Conservation (phyloP, 1,140 invertebrate genomes). For the Drosophila dunni region DNA sequence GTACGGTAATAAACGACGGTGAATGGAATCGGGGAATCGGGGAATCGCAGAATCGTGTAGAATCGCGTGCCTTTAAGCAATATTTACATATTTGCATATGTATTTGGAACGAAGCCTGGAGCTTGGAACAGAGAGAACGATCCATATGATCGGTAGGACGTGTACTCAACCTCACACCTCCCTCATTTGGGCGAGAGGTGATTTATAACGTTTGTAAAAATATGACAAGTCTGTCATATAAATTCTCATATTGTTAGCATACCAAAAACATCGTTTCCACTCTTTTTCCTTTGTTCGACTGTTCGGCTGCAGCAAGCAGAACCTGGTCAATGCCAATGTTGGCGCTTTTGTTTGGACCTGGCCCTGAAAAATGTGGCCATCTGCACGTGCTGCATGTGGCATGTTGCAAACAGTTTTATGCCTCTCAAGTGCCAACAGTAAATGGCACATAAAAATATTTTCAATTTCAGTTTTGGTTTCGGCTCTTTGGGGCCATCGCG, state of each 20-base stretch:
- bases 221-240: slow-evolving; percentile 82
- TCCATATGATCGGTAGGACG: slow-evolving; percentile 12
- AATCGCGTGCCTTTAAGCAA: slow-evolving; percentile 74
- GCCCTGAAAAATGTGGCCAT: slow-evolving; percentile 17
- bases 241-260: slow-evolving; percentile 82
- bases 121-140: slow-evolving; percentile 10
- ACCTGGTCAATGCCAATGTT: slow-evolving; percentile 42
- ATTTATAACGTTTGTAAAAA: slow-evolving; percentile 83
- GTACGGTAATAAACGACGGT: slow-evolving; percentile 64
- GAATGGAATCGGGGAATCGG: slow-evolving; percentile 6
- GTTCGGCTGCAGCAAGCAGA: slow-evolving; percentile 6
- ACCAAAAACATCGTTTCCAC: slow-evolving; percentile 54
- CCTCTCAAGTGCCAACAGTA: slow-evolving; percentile 27
- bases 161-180: slow-evolving; percentile 44
- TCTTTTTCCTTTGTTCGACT: slow-evolving; percentile 30
- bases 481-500: slow-evolving; percentile 12
- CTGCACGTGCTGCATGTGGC: slow-evolving; percentile 41
- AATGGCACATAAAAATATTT: slow-evolving; percentile 63
- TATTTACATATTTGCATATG: slow-evolving; percentile 72
- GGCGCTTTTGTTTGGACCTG: slow-evolving; percentile 40
- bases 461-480: slow-evolving; percentile 47
- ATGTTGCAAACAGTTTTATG: slow-evolving; percentile 15
- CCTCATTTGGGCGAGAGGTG: slow-evolving; percentile 57
- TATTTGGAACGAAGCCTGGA: too few relatives aligned
- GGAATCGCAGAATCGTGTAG: slow-evolving; percentile 34